Base-by-base conservation (phyloP, 2,888 invertebrate genomes). In the Pemphredon lugubris region DNA sequence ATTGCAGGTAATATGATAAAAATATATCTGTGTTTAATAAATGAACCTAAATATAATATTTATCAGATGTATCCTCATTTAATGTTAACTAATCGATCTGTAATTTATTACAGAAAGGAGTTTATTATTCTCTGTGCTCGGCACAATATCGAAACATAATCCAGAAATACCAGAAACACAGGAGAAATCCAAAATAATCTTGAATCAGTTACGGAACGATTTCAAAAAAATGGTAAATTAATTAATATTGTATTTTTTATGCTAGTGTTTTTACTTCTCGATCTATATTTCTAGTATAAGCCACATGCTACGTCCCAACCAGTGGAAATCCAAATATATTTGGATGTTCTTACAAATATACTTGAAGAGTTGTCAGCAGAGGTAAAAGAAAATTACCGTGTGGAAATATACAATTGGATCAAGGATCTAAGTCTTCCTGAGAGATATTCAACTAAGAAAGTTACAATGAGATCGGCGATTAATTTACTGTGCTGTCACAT, bases 311-410 rank as follows among this genome's bases (percentile, higher is more conserved):
- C 13, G 7, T 48, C 47, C 0, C 70, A 67, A 45, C 61, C 71
- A 26, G 37, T 45, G 1, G 80, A 84, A 42, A 65, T 84, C 7
- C 55, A 77, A 44, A 65, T 78, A 32, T 84, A 86, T 64, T 61
- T 88, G 0, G 81, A 87, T 16, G 73, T 78, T 9, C 40, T 84
- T 5, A 63, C 67, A 0, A 69, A 86, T 40, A 64, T 88, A 6
- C 53, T 88, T n/a, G 16, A 58, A 2, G 48, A 79, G 0, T 75
- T 84, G 5, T 47, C 72, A n/a, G 48, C 68, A 23, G 54, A 68
- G 0, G 34, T 73, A 1, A 39, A 20, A 34, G 6, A 58, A 9
- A 42, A 13, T 14, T 14, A 50, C 30, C 64, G 51, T 7, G 2
- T 37, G 11, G 47, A 70, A 48, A n/a, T 77, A 3, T 80, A 86